Evolutionary conservation across 2,113 vertebrate species (phyloP).

Genomic region (Elaphurus davidianus): DNA sequence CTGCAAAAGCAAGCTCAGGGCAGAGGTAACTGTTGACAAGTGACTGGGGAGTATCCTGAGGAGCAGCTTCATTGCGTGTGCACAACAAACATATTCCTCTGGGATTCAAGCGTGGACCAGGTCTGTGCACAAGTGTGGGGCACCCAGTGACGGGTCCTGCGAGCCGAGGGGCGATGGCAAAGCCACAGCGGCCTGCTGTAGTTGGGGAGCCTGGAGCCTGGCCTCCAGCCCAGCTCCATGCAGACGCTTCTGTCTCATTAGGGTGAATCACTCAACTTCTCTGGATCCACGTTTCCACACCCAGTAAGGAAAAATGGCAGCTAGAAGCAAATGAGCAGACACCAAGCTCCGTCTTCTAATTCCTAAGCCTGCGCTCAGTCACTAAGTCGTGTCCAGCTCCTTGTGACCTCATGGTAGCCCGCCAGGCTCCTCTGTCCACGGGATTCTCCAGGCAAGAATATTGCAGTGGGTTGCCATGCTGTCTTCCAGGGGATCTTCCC

Average conservation of each 20-base stretch:
- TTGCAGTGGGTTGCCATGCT: background rate
- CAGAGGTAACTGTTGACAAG: background rate
- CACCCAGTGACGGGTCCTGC: background rate
- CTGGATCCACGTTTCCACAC: background rate
- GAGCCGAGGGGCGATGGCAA: background rate
- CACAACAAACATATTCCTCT: background rate
- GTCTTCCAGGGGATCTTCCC: background rate
- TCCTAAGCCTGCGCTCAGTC: background rate
- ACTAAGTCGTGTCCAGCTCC: background rate
- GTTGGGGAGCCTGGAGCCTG: rapidly evolving
- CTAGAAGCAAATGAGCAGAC: background rate
- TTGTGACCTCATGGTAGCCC: background rate
- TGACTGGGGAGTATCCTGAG: background rate
- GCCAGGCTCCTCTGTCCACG: background rate
- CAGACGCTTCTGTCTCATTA: background rate
- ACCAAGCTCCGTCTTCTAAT: background rate
- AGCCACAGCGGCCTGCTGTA: background rate
- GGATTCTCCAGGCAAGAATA: background rate
- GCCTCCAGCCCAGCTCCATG: background rate
- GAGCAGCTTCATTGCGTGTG: background rate
- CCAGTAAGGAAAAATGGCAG: background rate
- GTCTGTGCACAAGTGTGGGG: rapidly evolving
- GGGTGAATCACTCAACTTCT: background rate
- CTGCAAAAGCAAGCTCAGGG: background rate
- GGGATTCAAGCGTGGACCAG: background rate